Evolutionary conservation across 2,113 vertebrate species (phyloP).

Genomic region (Andinoacara biseriatus): DNA sequence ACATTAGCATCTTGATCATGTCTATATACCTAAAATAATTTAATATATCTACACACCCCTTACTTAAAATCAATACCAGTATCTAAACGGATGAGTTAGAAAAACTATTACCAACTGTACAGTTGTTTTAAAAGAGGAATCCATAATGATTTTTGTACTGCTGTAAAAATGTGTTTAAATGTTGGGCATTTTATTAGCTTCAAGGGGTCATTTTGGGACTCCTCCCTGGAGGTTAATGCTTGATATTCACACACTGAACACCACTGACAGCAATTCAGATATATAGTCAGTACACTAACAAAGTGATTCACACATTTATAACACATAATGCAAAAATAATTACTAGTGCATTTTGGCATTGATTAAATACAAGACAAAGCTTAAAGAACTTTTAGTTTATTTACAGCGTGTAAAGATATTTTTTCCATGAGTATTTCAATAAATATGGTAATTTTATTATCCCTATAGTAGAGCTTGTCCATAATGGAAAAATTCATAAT

Average conservation of each 20-base stretch:
- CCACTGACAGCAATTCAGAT: background rate
- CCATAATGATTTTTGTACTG: too few relatives aligned
- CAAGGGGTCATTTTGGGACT: background rate
- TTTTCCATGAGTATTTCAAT: background rate
- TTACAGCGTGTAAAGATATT: background rate
- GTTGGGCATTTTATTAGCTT: background rate
- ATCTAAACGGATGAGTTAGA: too few relatives aligned
- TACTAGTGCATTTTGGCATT: background rate
- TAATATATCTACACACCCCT: too few relatives aligned
- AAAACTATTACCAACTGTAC: too few relatives aligned
- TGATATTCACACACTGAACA: background rate
- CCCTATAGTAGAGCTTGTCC: background rate
- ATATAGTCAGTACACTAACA: background rate
- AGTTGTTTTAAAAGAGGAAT: too few relatives aligned
- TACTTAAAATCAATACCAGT: too few relatives aligned
- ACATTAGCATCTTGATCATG: too few relatives aligned
- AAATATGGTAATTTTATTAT: background rate
- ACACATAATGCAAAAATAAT: background rate
- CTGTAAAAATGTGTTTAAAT: too few relatives aligned
- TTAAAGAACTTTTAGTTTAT: background rate
- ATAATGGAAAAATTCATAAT: too few relatives aligned
- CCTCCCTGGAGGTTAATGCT: background rate
- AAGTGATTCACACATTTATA: background rate
- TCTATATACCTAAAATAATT: too few relatives aligned
- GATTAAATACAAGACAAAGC: background rate